Conservation (phyloP, 2,888 invertebrate genomes). For the Petrolisthes cinctipes region DNA sequence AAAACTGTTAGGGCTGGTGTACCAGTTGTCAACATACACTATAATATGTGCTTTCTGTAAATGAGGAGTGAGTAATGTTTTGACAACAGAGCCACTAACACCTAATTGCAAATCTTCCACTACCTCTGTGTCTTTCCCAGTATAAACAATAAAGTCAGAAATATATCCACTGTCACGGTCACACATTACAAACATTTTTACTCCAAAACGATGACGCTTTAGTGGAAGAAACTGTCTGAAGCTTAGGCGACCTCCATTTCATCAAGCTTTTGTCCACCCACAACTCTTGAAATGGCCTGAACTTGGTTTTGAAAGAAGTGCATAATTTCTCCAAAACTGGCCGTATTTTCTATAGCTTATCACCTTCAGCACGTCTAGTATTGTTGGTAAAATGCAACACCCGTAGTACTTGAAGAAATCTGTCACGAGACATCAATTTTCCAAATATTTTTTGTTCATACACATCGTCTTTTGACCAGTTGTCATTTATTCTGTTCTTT, state of each 20-base stretch:
- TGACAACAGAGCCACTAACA: constrained; percentile 3
- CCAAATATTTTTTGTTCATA: background rate
- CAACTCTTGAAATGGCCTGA: background rate
- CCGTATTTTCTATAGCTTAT: background rate
- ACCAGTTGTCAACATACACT: constrained; percentile 11
- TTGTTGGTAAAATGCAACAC: background rate
- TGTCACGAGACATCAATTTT: constrained; percentile 1
- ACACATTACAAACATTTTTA: background rate
- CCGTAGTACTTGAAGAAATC: background rate
- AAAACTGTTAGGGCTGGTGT: constrained; percentile 3
- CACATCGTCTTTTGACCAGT: background rate
- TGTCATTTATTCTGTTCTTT: constrained; percentile 16
- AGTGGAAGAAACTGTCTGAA: constrained; percentile 5
- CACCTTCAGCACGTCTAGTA: background rate
- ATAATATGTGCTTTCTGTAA: constrained; percentile 20
- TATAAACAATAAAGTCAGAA: background rate
- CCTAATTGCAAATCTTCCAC: constrained; percentile 5
- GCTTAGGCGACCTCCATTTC: constrained; percentile 3
- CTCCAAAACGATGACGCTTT: constrained; percentile 13
- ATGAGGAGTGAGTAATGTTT: constrained; percentile 21
- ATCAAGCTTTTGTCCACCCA: background rate
- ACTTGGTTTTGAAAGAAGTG: background rate
- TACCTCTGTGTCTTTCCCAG: constrained; percentile 17
- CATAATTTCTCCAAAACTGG: background rate
- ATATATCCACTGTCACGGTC: too few relatives aligned